Percentiles rank a stretch among this genome's conserved stretches.
These are phyloP conservation scores for Harmothoe impar DNA, from an alignment of 2,888 invertebrate genomes.

Conservation along the genomic window DNA sequence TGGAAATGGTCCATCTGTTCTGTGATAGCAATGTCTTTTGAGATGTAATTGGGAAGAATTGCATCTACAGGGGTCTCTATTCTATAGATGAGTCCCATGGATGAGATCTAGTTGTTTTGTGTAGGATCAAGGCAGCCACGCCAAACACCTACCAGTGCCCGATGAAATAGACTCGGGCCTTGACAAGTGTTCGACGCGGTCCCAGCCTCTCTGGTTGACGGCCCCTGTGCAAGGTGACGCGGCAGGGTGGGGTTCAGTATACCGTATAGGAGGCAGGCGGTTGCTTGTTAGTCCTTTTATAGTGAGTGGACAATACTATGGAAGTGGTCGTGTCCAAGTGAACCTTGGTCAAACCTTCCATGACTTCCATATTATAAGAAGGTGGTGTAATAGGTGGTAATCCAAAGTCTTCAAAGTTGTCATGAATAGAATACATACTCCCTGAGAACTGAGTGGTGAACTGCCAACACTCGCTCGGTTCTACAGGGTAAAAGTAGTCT, in stretches of 20 bases:
- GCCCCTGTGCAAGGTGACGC: neutral
- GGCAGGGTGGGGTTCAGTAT: neutral
- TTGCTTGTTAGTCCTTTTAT: neutral
- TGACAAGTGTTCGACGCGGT: slow-evolving; percentile 48
- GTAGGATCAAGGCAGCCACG: slow-evolving; percentile 18
- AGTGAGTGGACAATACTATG: too few species aligned
- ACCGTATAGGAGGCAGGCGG: slow-evolving; percentile 1
- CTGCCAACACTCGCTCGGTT: slow-evolving; percentile 80
- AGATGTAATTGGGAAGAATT: too few species aligned
- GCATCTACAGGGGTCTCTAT: too few species aligned
- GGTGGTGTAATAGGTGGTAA: too few species aligned
- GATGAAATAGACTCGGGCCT: slow-evolving; percentile 41
- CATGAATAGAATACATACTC: slow-evolving; percentile 71
- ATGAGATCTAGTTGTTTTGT: neutral
- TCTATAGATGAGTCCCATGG: too few species aligned
- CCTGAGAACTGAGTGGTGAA: slow-evolving; percentile 80
- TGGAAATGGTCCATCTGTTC: too few species aligned
- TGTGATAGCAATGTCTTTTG: too few species aligned
- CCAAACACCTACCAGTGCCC: slow-evolving; percentile 37
- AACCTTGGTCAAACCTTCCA: too few species aligned
- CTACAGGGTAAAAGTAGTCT: slow-evolving; percentile 80
- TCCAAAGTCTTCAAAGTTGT: neutral
- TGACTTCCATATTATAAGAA: too few species aligned
- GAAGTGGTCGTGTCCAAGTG: too few species aligned
- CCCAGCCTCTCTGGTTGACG: slow-evolving; percentile 9